Evolutionary conservation across 2,113 vertebrate genomes (phyloP), one percentile per base, ranked within the genome.

Genomic region (Plecturocebus donacophilus): DNA sequence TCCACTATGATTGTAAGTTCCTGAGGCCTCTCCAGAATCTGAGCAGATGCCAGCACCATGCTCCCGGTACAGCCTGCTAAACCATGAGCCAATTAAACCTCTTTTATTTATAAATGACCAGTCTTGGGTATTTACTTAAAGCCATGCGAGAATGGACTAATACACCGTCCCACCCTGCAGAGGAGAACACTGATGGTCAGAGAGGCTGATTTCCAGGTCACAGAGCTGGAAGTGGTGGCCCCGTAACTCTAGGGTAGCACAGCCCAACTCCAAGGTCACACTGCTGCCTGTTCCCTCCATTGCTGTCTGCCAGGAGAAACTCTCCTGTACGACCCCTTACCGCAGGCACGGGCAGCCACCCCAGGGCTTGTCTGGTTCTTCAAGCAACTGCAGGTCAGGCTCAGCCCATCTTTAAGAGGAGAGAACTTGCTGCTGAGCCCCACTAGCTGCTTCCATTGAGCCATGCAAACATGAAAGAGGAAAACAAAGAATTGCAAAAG

Each of bases 221-320:
- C 27, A 19, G 30, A 8, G n/a, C 20, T 0, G 21, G 13, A 9
- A 7, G 6, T 2, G 40, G 66, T 5, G 8, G 47, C 2, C 0
- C 10, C 1, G 8, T 14, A 10, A 54, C 82, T 45, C 52, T 35
- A 32, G 45, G 4, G 3, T 42, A 32, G 71, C 58, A 20, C 30
- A 6, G 82, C 27, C 30, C 30, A 17, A 42, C 89, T 71, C 32
- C 8, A 2, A 38, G 17, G 68, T 20, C 92, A 40, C 0, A 0
- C 27, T 38, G 45, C 17, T 6, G 14, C 19, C 89, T 56, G 8
- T 23, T 35, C 30, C 16, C 49, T n/a, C 2, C 0, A 38, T 8
- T 10, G 2, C 73, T n/a, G 2, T 0, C 6, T 8, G 47, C 42
- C 20, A 14, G 38, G 8, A 38, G 5, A 9, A 5, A 58, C 23